These are phyloP conservation scores for Hydrotaea cyrtoneurina DNA, from an alignment of 2,888 invertebrate genomes.

Conservation along the genomic window DNA sequence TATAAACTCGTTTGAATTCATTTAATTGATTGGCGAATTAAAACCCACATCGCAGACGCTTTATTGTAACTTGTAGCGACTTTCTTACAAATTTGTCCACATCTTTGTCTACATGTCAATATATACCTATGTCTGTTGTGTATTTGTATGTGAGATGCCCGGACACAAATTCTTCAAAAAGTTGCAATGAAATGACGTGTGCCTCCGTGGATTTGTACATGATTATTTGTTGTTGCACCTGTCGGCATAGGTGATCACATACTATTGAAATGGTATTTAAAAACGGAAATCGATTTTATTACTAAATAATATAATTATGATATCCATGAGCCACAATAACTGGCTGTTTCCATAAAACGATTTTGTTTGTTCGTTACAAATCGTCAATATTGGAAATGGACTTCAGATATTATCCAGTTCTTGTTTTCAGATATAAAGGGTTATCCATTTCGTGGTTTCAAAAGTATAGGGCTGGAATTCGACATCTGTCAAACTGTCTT, in stretches of 20 bases:
- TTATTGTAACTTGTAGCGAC: background rate
- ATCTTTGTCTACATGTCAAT: background rate
- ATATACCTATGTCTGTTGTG: background rate
- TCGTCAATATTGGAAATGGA: too few relatives aligned
- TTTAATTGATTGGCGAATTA: slow-evolving; percentile 24
- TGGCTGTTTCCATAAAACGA: too few relatives aligned
- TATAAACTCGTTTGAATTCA: background rate
- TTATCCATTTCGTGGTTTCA: too few relatives aligned
- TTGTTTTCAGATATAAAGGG: too few relatives aligned
- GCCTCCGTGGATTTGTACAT: background rate
- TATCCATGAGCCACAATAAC: too few relatives aligned
- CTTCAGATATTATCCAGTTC: too few relatives aligned
- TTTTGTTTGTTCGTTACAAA: too few relatives aligned
- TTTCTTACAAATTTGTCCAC: background rate
- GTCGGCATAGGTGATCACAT: background rate
- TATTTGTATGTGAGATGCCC: too few relatives aligned
- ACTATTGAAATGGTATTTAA: background rate
- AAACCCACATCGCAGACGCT: slow-evolving; percentile 16
- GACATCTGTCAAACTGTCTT: too few relatives aligned
- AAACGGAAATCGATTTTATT: slow-evolving; percentile 21
- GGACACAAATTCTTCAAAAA: background rate
- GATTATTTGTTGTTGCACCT: background rate
- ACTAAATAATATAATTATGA: background rate
- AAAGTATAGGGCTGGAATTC: too few relatives aligned
- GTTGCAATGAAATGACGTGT: slow-evolving; percentile 14